Evolutionary conservation across 2,888 invertebrate species (phyloP).

Genomic region (Melinaea marsaeus): DNA sequence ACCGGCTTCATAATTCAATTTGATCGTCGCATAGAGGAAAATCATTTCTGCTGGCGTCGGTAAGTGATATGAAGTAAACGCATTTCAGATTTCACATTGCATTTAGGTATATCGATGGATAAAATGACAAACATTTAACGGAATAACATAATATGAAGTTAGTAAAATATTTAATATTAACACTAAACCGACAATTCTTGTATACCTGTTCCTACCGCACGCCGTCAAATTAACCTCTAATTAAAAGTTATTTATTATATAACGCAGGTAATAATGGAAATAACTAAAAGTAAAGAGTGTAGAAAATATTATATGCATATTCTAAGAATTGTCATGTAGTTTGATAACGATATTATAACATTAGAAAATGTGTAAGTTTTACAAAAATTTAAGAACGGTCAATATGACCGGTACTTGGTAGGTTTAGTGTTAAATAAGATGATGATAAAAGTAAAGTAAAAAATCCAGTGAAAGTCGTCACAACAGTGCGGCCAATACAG

Average conservation of each 20-base stretch:
- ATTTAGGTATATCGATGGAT: conserved; percentile 11
- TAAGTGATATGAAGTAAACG: conserved; percentile 23
- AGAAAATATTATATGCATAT: too few relatives aligned
- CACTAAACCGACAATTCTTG: too few relatives aligned
- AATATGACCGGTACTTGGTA: too few relatives aligned
- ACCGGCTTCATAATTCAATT: conserved; percentile 14
- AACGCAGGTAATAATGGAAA: too few relatives aligned
- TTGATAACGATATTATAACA: too few relatives aligned
- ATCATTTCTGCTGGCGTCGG: conserved; percentile 19
- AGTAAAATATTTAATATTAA: background rate
- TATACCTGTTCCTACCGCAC: too few relatives aligned
- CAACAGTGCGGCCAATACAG: background rate
- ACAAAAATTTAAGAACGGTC: too few relatives aligned
- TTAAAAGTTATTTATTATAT: too few relatives aligned
- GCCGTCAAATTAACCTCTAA: too few relatives aligned
- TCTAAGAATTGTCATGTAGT: too few relatives aligned
- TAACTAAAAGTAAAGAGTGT: too few relatives aligned
- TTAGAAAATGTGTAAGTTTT: too few relatives aligned
- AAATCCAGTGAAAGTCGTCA: background rate
- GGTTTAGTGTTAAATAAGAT: background rate
- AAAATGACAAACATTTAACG: conserved; percentile 7
- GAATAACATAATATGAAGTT: background rate
- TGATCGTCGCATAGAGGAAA: conserved; percentile 15
- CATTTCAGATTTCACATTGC: conserved; percentile 19
- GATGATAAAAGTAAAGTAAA: background rate